Conservation (phyloP, 2,113 vertebrate species). For the Mus pahari region DNA sequence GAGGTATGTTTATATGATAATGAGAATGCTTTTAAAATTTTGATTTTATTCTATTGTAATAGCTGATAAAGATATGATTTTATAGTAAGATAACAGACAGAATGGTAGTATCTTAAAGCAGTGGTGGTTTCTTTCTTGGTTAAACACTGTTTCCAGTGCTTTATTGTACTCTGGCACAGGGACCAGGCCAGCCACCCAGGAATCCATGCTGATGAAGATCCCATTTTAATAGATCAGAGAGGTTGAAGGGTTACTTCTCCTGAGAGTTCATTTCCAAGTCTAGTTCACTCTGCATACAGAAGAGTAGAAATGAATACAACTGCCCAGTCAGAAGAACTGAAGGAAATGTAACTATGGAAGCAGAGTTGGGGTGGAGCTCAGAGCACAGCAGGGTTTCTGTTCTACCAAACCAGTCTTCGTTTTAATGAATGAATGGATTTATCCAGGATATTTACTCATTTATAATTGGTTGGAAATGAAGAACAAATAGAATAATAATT, state of each 20-base stretch:
- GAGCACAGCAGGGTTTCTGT: not conserved
- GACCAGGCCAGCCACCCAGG: not conserved
- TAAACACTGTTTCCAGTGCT: not conserved
- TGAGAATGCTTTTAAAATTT: not conserved
- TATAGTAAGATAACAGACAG: not conserved
- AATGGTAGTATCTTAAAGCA: not conserved
- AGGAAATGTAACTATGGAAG: not conserved
- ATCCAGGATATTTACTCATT: slow-evolving; percentile 44
- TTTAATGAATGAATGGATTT: slow-evolving; percentile 36
- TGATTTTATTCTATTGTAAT: slow-evolving; percentile 9
- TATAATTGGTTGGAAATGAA: slow-evolving; percentile 29
- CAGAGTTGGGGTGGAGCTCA: not conserved
- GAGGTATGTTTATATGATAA: not conserved
- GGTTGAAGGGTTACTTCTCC: not conserved
- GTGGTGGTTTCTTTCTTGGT: not conserved
- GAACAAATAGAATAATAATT: slow-evolving; percentile 41
- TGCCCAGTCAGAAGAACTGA: not conserved
- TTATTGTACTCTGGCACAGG: not conserved
- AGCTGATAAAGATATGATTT: not conserved
- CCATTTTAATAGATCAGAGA: not conserved
- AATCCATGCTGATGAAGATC: not conserved
- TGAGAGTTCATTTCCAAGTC: not conserved
- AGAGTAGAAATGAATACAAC: not conserved
- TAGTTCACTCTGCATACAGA: not conserved
- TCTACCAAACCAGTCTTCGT: not conserved